phyloP scores from a whole-genome alignment of 2,113 vertebrate genomes.

The Microcebus tavaratra region DNA sequence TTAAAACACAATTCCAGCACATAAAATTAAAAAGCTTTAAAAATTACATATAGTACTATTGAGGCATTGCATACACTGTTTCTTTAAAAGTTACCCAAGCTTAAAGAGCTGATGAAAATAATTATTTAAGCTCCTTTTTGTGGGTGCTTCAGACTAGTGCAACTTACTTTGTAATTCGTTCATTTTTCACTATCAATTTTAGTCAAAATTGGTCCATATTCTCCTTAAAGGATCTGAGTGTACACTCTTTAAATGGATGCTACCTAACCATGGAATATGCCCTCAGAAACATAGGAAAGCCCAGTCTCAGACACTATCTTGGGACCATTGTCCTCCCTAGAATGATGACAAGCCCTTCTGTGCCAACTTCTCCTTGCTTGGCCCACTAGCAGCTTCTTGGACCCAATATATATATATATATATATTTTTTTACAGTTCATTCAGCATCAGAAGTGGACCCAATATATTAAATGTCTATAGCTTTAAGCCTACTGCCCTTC shows the following conservation, averaged over 20 bases:
- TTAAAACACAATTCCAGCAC: slow-evolving; percentile 23
- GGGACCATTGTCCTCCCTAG: neutral
- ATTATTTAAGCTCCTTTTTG: neutral
- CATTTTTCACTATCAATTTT: neutral
- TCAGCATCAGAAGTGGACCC: too few species aligned
- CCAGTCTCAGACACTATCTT: neutral
- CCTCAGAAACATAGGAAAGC: neutral
- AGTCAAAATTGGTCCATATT: neutral
- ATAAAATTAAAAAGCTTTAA: neutral
- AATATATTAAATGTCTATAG: neutral
- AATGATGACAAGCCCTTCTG: neutral
- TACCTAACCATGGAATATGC: neutral
- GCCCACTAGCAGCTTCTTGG: neutral
- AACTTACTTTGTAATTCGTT: neutral
- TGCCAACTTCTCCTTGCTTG: neutral
- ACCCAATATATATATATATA: neutral
- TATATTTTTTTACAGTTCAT: too few species aligned
- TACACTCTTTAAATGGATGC: neutral
- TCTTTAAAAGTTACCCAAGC: neutral
- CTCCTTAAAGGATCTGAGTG: neutral
- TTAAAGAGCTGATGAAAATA: neutral
- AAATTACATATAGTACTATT: neutral
- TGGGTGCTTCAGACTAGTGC: neutral
- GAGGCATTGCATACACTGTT: neutral
- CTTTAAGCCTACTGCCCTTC: neutral